These are phyloP conservation scores for Muscina levida DNA, from an alignment of 2,888 invertebrate genomes.

Conservation along the genomic window DNA sequence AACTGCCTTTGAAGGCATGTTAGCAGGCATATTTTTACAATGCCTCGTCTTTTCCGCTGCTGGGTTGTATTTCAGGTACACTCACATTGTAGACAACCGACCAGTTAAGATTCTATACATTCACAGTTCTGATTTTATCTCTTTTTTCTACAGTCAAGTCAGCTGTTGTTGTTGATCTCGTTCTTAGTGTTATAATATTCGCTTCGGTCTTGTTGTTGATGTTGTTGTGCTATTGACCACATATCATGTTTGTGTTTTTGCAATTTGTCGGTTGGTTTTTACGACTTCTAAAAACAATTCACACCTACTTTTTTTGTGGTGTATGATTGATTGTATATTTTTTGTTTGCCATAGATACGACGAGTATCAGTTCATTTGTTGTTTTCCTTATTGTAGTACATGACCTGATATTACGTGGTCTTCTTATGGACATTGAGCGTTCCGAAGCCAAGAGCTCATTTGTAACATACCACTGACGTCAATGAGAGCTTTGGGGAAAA, in stretches of 20 bases:
- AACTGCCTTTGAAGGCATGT: too few species aligned
- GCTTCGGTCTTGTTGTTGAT: neutral
- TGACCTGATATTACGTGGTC: neutral
- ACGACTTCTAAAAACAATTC: conserved; percentile 17
- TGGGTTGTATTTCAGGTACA: too few species aligned
- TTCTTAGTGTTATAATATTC: conserved; percentile 25
- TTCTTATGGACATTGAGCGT: neutral
- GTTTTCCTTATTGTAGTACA: neutral
- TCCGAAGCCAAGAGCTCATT: neutral
- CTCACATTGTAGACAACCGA: too few species aligned
- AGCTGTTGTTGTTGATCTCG: conserved; percentile 9
- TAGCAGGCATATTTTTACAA: too few species aligned
- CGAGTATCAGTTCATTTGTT: neutral
- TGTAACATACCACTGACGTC: neutral
- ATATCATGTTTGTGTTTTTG: conserved; percentile 13
- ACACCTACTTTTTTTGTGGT: conserved; percentile 10
- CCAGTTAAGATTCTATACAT: too few species aligned
- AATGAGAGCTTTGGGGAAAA: neutral
- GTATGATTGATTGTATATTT: conserved; percentile 24
- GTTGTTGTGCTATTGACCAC: conserved; percentile 1
- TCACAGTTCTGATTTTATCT: conserved; percentile 18
- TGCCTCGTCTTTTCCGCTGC: too few species aligned
- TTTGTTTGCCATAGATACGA: neutral
- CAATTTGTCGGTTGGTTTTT: conserved; percentile 35
- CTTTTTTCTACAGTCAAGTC: too few species aligned